Percentiles rank a stretch among this genome's conserved stretches.
phyloP scores from a whole-genome alignment of 1,140 invertebrate species.

The Caerostris extrusa region DNA sequence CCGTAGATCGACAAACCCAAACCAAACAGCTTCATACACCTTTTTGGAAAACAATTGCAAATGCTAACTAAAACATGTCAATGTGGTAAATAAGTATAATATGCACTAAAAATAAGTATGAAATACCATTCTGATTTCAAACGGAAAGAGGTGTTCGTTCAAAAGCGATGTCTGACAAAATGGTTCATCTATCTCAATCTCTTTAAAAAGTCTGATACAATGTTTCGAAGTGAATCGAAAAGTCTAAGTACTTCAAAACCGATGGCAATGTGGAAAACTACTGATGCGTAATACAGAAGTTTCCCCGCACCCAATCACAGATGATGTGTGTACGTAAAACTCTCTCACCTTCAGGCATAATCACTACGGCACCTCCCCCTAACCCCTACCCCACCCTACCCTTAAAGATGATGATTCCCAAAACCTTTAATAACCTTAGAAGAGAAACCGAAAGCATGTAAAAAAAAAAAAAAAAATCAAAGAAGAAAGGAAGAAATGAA shows the following conservation, averaged over 20 bases:
- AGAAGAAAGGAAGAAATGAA: background rate
- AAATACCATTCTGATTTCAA: too few relatives aligned
- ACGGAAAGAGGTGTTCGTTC: too few relatives aligned
- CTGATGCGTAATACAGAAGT: slow-evolving; percentile 10
- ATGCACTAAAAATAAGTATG: too few relatives aligned
- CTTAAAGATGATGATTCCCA: slow-evolving; percentile 42
- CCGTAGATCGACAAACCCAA: too few relatives aligned
- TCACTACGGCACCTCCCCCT: background rate
- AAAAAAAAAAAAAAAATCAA: slow-evolving; percentile 4
- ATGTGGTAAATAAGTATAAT: too few relatives aligned
- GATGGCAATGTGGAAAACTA: background rate
- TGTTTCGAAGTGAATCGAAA: background rate
- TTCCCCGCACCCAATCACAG: background rate
- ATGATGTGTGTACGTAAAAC: background rate
- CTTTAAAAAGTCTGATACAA: background rate
- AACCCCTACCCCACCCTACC: background rate
- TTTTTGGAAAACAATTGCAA: too few relatives aligned
- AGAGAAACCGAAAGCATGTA: background rate
- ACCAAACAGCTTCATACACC: too few relatives aligned
- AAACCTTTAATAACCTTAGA: slow-evolving; percentile 54
- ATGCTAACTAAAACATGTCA: too few relatives aligned
- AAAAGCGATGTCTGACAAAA: too few relatives aligned
- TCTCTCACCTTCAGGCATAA: background rate
- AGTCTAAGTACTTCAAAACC: background rate
- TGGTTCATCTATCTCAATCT: background rate